These are phyloP conservation scores for Crocodylus rhombifer DNA, from an alignment of 2,797 vertebrate genomes.

Conservation along the genomic window DNA sequence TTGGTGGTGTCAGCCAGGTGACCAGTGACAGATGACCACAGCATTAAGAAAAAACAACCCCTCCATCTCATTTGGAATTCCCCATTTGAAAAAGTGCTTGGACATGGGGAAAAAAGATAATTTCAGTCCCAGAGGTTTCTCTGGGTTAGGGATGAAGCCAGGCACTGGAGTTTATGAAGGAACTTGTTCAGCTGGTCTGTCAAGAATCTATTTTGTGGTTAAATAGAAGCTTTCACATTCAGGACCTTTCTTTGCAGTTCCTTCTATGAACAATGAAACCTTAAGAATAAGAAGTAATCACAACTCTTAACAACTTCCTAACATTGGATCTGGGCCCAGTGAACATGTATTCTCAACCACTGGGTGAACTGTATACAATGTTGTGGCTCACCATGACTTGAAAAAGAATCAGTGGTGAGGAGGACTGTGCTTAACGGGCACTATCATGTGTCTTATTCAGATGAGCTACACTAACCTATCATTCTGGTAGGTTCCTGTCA, in stretches of 20 bases:
- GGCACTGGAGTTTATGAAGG: neutral
- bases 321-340: fast-evolving
- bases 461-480: too few relatives aligned
- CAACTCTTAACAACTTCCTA: neutral
- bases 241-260: neutral
- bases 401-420: too few relatives aligned
- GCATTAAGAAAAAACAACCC: neutral
- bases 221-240: neutral
- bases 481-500: too few relatives aligned
- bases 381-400: too few relatives aligned
- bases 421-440: too few relatives aligned
- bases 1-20: slow-evolving; percentile 23
- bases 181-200: neutral
- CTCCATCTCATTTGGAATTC: neutral
- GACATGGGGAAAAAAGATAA: neutral
- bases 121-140: neutral
- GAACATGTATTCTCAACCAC: neutral
- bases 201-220: neutral
- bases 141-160: neutral
- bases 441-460: too few relatives aligned
- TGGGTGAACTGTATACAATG: too few relatives aligned
- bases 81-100: neutral
- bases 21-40: neutral
- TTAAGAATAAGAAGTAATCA: neutral
- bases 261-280: neutral